Evolutionary conservation across 2,888 invertebrate genomes (phyloP).

Genomic region (Acanthoscelides obtectus): DNA sequence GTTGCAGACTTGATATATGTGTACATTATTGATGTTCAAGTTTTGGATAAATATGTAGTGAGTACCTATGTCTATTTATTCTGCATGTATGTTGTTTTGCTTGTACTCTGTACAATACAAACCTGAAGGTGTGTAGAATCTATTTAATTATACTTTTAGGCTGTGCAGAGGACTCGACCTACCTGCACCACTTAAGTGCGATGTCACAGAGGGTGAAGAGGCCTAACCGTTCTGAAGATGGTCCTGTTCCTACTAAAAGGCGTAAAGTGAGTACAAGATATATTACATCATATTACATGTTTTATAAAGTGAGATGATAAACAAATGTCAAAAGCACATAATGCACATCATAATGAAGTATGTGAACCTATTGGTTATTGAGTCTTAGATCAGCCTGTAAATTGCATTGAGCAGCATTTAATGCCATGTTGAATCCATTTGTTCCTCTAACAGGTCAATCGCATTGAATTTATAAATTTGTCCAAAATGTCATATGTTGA

Average conservation of each 20-base stretch:
- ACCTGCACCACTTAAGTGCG: constrained; percentile 45
- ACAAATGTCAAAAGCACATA: no score
- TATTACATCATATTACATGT: not conserved
- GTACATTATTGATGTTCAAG: constrained; percentile 40
- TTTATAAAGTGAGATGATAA: not conserved
- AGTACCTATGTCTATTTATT: constrained; percentile 39
- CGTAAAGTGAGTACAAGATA: constrained; percentile 59
- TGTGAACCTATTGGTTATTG: no score
- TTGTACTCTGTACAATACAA: not conserved
- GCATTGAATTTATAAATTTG: no score
- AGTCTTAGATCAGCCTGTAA: no score
- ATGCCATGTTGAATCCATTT: no score
- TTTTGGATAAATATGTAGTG: constrained; percentile 56
- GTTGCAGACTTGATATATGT: constrained; percentile 43
- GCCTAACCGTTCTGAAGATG: constrained; percentile 66
- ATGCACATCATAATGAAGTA: no score
- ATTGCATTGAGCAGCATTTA: no score
- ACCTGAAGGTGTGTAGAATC: not conserved
- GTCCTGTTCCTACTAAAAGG: constrained; percentile 67
- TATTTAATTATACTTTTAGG: constrained; percentile 33
- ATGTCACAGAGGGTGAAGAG: constrained; percentile 78
- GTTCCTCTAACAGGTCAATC: no score
- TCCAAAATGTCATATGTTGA: no score
- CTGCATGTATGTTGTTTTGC: not conserved
- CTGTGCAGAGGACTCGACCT: constrained; percentile 38